Evolutionary conservation across 2,113 vertebrate genomes (phyloP), one percentile per base, ranked within the genome.

Genomic region (Notarius quadriscutis): DNA sequence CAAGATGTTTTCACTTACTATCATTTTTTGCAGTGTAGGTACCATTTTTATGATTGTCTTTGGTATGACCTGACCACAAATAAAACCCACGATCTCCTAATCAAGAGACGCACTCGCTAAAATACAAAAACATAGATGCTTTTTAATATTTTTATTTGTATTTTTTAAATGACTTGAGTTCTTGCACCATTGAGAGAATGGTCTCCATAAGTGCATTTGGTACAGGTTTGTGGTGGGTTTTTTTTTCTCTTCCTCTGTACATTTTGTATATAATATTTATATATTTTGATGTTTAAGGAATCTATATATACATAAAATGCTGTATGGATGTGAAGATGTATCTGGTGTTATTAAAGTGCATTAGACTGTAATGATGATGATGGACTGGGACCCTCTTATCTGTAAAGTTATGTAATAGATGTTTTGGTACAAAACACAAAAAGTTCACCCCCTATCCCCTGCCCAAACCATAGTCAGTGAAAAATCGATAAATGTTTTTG

Each of bases 251-350:
- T 69, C 84, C 84, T 62, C 87, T 90, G 55, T 86, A 88, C 88
- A 84, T 92, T 93, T 91, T 95, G 93, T 94, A 93, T 92, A 94
- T 94, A 93, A 87, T 84, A 91, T 94, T 91, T 94, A 93, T 93
- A 89, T 91, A 93, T 88, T 86, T 88, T 88, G 81, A 78, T 88
- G 78, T 88, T 57, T 14, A 55, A 77, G 78, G 75, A 78, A 81
- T 81, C 86, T 57, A 51, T 83, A 48, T 86, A 83, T 41, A 77
- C n/a, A 34, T 41, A 41, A 25, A 74, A 9, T 63, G 11, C 53
- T 87, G 25, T 83, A 82, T 89, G 85, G 30, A 5, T 58, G 77
- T 81, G 62, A 34, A 55, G 62, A 11, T 79, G 25, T 86, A 34
- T 34, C 48, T 48, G 25, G 11, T 34, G 30, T 65, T 86, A 86